Conservation (phyloP, 2,113 vertebrate genomes). For the Thamnaconus septentrionalis region DNA sequence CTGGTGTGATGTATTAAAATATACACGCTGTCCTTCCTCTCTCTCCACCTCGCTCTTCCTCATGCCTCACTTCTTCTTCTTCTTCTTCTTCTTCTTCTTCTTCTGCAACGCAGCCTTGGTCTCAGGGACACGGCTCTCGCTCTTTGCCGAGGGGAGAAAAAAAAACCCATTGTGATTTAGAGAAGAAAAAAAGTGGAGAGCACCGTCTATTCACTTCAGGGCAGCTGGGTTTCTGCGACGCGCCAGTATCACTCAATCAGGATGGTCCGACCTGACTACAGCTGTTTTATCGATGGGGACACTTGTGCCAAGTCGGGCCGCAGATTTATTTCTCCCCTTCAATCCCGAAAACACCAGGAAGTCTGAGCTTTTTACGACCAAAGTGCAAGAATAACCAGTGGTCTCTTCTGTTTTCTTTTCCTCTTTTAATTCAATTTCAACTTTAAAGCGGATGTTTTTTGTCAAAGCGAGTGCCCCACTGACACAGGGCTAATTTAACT, state of each 20-base stretch:
- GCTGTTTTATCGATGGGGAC: conserved; percentile 20
- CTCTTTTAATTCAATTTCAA: no score
- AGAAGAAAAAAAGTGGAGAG: conserved; percentile 39
- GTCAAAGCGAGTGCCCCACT: no score
- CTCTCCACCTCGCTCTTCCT: conserved; percentile 9
- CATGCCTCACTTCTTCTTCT: conserved; percentile 41
- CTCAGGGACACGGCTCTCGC: conserved; percentile 38
- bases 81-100: not conserved
- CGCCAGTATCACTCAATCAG: conserved; percentile 12
- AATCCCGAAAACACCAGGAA: no score
- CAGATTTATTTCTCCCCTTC: conserved; percentile 6
- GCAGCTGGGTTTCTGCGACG: conserved; percentile 5
- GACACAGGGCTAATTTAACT: no score
- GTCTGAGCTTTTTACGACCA: no score
- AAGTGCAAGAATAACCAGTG: no score
- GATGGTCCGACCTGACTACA: not conserved
- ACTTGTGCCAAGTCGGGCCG: conserved; percentile 14
- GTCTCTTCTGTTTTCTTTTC: no score
- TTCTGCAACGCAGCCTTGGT: conserved; percentile 18
- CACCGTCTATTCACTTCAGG: conserved; percentile 27
- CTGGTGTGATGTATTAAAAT: no score
- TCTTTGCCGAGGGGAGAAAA: conserved; percentile 9
- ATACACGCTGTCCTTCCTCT: not conserved
- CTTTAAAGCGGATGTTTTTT: no score
- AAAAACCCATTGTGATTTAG: no score